Evolutionary conservation across 1,140 invertebrate genomes (phyloP).

Genomic region (Drosophila nigromelanica): DNA sequence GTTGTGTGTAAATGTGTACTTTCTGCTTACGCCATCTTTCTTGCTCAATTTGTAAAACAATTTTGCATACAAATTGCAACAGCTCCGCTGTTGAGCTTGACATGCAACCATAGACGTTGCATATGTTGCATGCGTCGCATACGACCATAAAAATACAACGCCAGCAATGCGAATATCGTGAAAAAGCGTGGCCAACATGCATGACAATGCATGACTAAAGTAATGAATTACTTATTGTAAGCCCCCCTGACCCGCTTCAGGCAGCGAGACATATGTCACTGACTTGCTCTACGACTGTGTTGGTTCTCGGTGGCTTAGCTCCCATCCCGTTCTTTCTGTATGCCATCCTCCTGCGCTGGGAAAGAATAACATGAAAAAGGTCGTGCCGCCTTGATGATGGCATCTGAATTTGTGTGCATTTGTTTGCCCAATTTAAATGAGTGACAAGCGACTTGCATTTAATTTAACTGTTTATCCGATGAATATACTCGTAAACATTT

Average conservation of each 20-base stretch:
- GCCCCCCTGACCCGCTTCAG: conserved; percentile 49
- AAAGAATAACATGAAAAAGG: conserved; percentile 61
- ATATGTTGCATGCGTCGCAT: conserved; percentile 31
- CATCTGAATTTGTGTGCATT: conserved; percentile 68
- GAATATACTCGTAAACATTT: conserved; percentile 47
- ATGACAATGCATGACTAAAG: conserved; percentile 81
- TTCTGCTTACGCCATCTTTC: conserved; percentile 79
- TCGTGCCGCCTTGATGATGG: conserved; percentile 61
- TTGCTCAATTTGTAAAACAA: conserved; percentile 82
- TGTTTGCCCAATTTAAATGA: conserved; percentile 73
- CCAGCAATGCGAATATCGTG: conserved; percentile 45
- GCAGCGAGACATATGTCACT: conserved; percentile 47
- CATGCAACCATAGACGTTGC: conserved; percentile 56
- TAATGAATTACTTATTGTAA: conserved; percentile 77
- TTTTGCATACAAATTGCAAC: conserved; percentile 82
- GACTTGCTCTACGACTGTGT: not conserved
- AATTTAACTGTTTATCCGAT: conserved; percentile 46
- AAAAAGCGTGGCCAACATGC: conserved; percentile 73
- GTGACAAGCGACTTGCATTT: conserved; percentile 62
- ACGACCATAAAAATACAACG: conserved; percentile 71
- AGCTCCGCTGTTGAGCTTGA: conserved; percentile 65
- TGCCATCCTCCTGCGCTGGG: not conserved
- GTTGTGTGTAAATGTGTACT: conserved; percentile 30
- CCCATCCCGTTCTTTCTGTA: not conserved
- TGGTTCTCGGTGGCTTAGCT: conserved; percentile 4